Evolutionary conservation across 2,113 vertebrate genomes (phyloP).

Genomic region (Stigmatopora nigra): DNA sequence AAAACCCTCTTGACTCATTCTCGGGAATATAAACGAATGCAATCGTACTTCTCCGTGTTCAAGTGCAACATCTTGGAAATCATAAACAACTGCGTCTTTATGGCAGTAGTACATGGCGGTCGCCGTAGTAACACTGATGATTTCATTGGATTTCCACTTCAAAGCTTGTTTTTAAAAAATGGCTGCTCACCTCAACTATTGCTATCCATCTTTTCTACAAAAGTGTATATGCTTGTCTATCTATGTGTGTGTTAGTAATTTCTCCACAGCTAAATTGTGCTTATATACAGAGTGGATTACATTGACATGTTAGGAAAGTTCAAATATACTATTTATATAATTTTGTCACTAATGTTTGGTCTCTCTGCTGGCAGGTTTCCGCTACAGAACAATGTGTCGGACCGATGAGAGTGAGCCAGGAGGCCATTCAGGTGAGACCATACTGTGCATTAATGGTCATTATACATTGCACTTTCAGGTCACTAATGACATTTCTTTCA

Average conservation of each 20-base stretch:
- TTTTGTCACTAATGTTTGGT: conserved; percentile 4
- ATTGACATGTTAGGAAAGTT: no score
- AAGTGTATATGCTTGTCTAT: no score
- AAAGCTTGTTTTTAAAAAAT: background rate
- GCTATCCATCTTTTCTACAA: no score
- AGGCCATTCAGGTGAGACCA: conserved; percentile 83
- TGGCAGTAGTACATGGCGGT: background rate
- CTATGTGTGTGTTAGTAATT: no score
- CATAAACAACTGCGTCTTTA: no score
- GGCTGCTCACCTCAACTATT: background rate
- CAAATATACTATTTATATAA: no score
- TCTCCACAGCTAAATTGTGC: no score
- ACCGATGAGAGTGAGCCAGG: conserved; percentile 89
- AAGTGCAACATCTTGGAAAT: background rate
- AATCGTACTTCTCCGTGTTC: background rate
- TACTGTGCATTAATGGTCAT: background rate
- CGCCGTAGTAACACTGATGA: background rate
- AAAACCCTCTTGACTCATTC: no score
- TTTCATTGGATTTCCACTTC: background rate
- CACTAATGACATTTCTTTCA: no score
- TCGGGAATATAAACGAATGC: background rate
- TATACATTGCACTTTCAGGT: no score
- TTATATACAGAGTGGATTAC: no score
- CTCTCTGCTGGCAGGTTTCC: conserved; percentile 72
- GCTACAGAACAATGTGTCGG: conserved; percentile 83